Evolutionary conservation across 1,140 invertebrate species (phyloP), one percentile per base, ranked within the genome.

Genomic region (Zaprionus taronus): DNA sequence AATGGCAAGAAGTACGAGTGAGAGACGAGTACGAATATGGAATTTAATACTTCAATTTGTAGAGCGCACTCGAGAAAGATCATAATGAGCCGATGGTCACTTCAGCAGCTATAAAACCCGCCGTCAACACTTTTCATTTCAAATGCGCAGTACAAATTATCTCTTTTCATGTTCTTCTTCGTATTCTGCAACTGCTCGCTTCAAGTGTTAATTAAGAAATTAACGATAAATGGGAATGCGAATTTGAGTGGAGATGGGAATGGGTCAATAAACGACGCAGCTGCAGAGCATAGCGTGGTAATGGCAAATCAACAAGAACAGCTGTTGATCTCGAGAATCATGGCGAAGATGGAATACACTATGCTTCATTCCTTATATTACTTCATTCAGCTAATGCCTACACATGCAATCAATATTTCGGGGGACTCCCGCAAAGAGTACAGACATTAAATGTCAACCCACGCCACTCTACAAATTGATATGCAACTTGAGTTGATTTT

Each of bases 201-300:
- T 55, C 14, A 61, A 89, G 85, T 89, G 85, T 89, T 89, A 89
- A 89, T 89, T 89, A 89, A 81, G 81, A 90, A 90, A 85, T 89
- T 84, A 90, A 90, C 66, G 57, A 72, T 53, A 57, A 67, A 83
- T 64, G 28, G 28, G 58, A 73, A 73, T n/a, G 38, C 22, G 36
- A 55, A 70, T 55, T 51, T 2, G 20, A 51, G 11, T 51, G 20
- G 20, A 14, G 20, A 51, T 47, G 34, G 26, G 31, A 57, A 67
- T 73, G 57, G 70, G 57, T 73, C 69, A 77, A 77, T 57, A 77
- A 67, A 77, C 69, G 73, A 36, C 60, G n/a, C 36, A 53, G 49
- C 64, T 41, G n/a, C 38, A 28, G 26, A 67, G 9, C 31, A 17
- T 7, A 47, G n/a, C 41, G 20, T 12, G 17, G 17, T 20, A 20